Evolutionary conservation across 1,140 invertebrate genomes (phyloP).

Genomic region (Drosophila paulistorum): DNA sequence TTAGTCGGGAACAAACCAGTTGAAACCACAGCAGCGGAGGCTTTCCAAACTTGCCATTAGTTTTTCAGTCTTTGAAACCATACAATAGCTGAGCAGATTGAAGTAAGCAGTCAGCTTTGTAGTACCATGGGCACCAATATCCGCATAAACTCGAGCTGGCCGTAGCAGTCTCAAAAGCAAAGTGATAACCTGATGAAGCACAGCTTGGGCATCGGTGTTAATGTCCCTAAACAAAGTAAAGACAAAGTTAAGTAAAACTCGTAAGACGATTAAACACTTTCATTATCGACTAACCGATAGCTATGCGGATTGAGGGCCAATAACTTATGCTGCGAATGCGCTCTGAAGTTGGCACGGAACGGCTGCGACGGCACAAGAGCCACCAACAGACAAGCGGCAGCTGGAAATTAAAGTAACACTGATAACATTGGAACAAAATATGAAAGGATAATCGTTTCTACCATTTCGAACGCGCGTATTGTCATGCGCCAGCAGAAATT

Average conservation of each 20-base stretch:
- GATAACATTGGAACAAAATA: background rate
- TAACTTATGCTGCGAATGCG: constrained; percentile 77
- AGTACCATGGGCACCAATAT: constrained; percentile 92
- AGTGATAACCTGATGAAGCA: constrained; percentile 93
- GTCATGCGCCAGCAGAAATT: constrained; percentile 92
- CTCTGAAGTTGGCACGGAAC: constrained; percentile 93
- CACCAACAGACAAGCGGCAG: constrained; percentile 93
- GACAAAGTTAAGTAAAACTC: background rate
- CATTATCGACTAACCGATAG: constrained; percentile 57
- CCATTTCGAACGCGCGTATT: constrained; percentile 93
- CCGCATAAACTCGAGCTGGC: constrained; percentile 92
- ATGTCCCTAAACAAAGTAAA: constrained; percentile 81
- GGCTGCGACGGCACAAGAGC: constrained; percentile 94
- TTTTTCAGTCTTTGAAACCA: constrained; percentile 94
- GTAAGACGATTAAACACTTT: no score
- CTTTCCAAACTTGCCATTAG: constrained; percentile 88
- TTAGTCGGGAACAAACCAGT: constrained; percentile 17
- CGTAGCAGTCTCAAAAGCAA: constrained; percentile 90
- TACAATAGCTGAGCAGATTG: constrained; percentile 94
- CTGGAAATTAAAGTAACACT: constrained; percentile 83
- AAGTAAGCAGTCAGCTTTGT: constrained; percentile 96
- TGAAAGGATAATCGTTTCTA: constrained; percentile 69
- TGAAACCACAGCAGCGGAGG: constrained; percentile 15
- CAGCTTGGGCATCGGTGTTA: constrained; percentile 88
- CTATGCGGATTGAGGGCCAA: constrained; percentile 69